Evolutionary conservation across 2,113 vertebrate genomes (phyloP).

Genomic region (Dromiciops gliroides): DNA sequence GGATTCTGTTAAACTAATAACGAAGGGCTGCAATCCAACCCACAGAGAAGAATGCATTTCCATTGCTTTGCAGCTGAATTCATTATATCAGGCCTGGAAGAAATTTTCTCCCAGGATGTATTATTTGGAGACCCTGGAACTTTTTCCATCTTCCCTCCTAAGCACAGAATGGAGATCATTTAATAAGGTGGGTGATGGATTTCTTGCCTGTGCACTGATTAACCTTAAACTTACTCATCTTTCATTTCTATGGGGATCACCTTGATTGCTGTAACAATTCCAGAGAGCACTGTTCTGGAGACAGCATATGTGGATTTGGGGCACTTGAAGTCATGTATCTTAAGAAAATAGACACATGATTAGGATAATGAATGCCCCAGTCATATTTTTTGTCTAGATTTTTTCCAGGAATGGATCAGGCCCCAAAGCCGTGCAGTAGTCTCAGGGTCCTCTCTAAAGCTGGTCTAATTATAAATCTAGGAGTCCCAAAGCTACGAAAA

Average conservation of each 20-base stretch:
- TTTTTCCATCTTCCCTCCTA: not conserved
- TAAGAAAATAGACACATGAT: not conserved
- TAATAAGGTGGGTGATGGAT: not conserved
- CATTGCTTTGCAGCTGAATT: not conserved
- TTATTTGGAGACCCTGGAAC: not conserved
- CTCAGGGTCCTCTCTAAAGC: not conserved
- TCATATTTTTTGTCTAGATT: not conserved
- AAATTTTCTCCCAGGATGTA: not conserved
- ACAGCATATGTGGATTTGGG: not conserved
- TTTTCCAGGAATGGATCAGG: not conserved
- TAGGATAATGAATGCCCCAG: not conserved
- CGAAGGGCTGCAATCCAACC: not conserved
- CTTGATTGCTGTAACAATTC: not conserved
- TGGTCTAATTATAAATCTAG: not conserved
- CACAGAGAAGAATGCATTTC: not conserved
- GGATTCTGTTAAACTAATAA: not conserved
- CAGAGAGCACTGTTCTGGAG: not conserved
- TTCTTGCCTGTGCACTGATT: not conserved
- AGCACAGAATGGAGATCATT: not conserved
- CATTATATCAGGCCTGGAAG: not conserved
- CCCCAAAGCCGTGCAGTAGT: not conserved
- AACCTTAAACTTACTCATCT: not conserved
- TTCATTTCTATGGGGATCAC: not conserved
- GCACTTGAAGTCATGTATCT: not conserved
- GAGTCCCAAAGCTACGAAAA: not conserved